Conservation (phyloP, 2,113 vertebrate genomes). For the Chrysochloris asiatica region DNA sequence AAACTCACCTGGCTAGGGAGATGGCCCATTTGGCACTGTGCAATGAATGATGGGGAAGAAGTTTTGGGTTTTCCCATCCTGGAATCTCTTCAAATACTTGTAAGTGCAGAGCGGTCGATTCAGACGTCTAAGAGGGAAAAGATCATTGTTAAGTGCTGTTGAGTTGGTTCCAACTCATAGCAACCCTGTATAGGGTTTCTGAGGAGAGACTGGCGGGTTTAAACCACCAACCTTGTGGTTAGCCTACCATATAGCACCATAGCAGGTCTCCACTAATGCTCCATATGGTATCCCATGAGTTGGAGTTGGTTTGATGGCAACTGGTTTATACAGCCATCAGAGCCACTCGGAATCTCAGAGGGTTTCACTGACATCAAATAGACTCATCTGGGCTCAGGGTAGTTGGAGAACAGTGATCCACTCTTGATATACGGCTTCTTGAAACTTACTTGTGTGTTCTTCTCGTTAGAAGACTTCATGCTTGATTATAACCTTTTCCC, state of each 20-base stretch:
- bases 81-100: slow-evolving; percentile 17
- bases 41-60: slow-evolving; percentile 15
- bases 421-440: neutral
- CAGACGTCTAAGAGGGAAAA: neutral
- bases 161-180: too few relatives aligned
- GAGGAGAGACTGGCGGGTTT: too few relatives aligned
- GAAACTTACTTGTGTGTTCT: rapidly evolving
- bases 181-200: too few relatives aligned
- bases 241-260: too few relatives aligned
- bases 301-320: too few relatives aligned
- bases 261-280: too few relatives aligned
- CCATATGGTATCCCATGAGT: too few relatives aligned
- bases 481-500: neutral
- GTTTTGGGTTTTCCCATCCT: slow-evolving; percentile 20
- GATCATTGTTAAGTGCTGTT: neutral
- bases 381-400: neutral
- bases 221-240: too few relatives aligned
- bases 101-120: neutral
- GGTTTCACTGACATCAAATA: too few relatives aligned
- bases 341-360: too few relatives aligned
- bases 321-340: too few relatives aligned
- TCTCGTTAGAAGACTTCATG: neutral
- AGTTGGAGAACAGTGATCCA: neutral
- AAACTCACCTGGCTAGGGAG: neutral
- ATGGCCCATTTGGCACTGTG: neutral